Base-by-base conservation (phyloP, 2,888 invertebrate species). In the Xanthia togata region DNA sequence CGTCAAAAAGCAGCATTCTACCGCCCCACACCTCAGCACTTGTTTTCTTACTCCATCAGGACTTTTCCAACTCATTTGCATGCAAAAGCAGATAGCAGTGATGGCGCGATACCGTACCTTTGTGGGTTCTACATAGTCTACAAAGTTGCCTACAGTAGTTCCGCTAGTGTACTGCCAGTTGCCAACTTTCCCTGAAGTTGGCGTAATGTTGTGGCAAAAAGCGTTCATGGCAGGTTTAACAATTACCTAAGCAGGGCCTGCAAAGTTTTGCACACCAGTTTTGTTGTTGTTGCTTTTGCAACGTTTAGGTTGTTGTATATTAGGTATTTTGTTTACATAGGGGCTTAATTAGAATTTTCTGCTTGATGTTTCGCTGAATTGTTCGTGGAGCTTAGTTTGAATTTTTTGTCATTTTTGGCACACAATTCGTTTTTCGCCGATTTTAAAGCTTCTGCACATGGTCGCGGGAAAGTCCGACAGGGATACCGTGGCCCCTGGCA, bases 1-100 rank as follows among this genome's bases (percentile, higher is more conserved):
- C 57, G 23, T 31, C 17, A 9, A 11, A 41, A 31, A 84, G 91
- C 93, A 89, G 64, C 92, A 92, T 94, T 93, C 91, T 91, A 91
- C 70, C 78, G 75, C 75, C 69, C 84, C 87, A 71, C 85, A 86
- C 79, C 80, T 87, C 88, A 88, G 78, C 90, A 88, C 91, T 90
- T 90, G 93, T 95, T 96, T 96, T 96, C 96, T 96, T 96, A 95
- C 94, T 93, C 91, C 89, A 91, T 88, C 94, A 93, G 91, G 90
- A 96, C 94, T 96, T 96, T 96, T 96, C 95, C 94, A 95, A 96
- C 96, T 96, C 96, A 96, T 96, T 96, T 96, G 95, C 95, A 96
- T 96, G 94, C 94, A 94, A 96, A 95, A 96, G 96, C 96, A 96
- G 96, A 96, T 96, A 96, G 94, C 92, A 93, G 89, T 93, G 96